These are phyloP conservation scores for Lysandra coridon DNA, from an alignment of 2,888 invertebrate species.

Conservation along the genomic window DNA sequence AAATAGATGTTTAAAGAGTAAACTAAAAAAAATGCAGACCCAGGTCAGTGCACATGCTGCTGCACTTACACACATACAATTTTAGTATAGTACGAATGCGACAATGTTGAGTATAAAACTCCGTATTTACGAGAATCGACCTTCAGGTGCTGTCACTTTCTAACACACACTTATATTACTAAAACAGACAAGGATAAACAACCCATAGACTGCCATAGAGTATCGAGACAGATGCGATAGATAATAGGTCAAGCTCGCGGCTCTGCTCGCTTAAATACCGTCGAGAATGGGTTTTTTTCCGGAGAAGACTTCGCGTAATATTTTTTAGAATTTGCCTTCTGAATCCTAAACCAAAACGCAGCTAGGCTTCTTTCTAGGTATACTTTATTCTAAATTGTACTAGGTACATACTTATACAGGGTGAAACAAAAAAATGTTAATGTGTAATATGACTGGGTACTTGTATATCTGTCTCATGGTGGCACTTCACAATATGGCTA, in stretches of 20 bases:
- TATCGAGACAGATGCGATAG: background rate
- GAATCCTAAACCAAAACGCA: background rate
- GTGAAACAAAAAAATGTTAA: too few species aligned
- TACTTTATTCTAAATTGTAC: too few species aligned
- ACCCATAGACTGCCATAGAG: background rate
- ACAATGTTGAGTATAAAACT: background rate
- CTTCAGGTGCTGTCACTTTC: background rate
- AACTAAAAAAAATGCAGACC: too few species aligned
- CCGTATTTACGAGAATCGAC: background rate
- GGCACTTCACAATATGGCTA: too few species aligned
- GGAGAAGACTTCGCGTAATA: background rate
- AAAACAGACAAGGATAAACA: background rate
- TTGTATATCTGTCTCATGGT: too few species aligned
- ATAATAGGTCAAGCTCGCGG: constrained; percentile 9
- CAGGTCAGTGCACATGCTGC: too few species aligned
- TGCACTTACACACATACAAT: too few species aligned
- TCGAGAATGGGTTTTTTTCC: background rate
- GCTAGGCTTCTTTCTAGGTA: too few species aligned
- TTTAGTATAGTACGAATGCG: too few species aligned
- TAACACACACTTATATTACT: background rate
- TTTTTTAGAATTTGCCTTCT: background rate
- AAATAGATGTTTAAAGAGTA: too few species aligned
- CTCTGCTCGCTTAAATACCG: background rate
- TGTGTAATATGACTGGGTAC: too few species aligned
- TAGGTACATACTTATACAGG: too few species aligned